These are phyloP conservation scores for Teleogryllus occipitalis DNA, from an alignment of 1,140 invertebrate genomes.

Conservation along the genomic window DNA sequence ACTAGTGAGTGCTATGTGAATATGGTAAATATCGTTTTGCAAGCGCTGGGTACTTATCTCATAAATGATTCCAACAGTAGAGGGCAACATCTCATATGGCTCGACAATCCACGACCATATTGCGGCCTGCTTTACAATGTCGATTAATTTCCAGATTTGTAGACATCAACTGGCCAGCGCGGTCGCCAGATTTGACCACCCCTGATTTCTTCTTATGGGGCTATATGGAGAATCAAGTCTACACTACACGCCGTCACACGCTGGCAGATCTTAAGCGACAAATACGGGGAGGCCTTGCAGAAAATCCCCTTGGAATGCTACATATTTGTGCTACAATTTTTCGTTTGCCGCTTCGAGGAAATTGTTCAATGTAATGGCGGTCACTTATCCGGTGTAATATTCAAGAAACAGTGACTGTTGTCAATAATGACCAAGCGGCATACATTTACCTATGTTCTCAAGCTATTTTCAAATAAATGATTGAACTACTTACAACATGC, in stretches of 20 bases:
- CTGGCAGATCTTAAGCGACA: neutral
- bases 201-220: neutral
- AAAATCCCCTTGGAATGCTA: neutral
- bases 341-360: neutral
- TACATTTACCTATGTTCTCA: neutral
- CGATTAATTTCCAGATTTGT: neutral
- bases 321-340: neutral
- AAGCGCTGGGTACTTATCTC: neutral
- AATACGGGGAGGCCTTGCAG: neutral
- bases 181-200: neutral
- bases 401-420: neutral
- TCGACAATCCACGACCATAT: neutral
- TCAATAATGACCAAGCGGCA: neutral
- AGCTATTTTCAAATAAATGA: neutral
- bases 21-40: neutral
- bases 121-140: neutral
- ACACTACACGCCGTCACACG: neutral
- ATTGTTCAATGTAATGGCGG: neutral
- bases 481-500: neutral
- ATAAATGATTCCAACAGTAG: neutral
- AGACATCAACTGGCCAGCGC: neutral
- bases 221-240: neutral
- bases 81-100: neutral
- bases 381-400: neutral
- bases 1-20: neutral